Evolutionary conservation across 2,797 vertebrate genomes (phyloP).

Genomic region (Myripristis murdjan): DNA sequence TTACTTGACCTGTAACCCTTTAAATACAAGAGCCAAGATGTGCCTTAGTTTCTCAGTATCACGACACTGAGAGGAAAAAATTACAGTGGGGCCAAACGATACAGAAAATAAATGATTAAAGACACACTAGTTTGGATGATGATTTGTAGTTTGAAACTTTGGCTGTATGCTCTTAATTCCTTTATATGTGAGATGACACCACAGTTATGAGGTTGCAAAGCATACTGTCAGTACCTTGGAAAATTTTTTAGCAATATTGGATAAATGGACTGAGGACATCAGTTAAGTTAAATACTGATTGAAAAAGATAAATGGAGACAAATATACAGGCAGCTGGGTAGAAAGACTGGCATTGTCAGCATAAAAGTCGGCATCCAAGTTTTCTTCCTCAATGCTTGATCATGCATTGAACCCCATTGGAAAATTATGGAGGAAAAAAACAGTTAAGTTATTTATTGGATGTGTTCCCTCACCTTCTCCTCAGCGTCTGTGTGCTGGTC

Average conservation of each 20-base stretch:
- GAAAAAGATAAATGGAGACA: too few relatives aligned
- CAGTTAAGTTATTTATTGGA: not conserved
- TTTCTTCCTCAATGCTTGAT: too few relatives aligned
- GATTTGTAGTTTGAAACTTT: not conserved
- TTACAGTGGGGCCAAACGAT: not conserved
- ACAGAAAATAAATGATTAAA: not conserved
- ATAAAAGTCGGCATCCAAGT: too few relatives aligned
- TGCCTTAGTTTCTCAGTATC: not conserved
- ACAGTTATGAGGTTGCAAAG: not conserved
- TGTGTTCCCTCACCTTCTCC: constrained; percentile 88
- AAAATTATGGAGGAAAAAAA: not conserved
- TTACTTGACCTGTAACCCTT: constrained; percentile 12
- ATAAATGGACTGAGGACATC: too few relatives aligned
- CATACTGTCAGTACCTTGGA: not conserved
- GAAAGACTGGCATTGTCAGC: too few relatives aligned
- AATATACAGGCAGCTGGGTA: too few relatives aligned
- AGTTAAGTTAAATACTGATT: too few relatives aligned
- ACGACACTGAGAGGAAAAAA: not conserved
- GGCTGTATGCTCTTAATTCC: too few relatives aligned
- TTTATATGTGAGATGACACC: too few relatives aligned
- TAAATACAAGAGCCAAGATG: not conserved
- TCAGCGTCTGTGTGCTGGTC: constrained; percentile 87
- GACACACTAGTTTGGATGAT: not conserved
- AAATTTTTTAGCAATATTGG: too few relatives aligned
- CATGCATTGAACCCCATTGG: too few relatives aligned